Evolutionary conservation across 2,113 vertebrate genomes (phyloP), one percentile per base, ranked within the genome.

Genomic region (Aphyosemion australe): DNA sequence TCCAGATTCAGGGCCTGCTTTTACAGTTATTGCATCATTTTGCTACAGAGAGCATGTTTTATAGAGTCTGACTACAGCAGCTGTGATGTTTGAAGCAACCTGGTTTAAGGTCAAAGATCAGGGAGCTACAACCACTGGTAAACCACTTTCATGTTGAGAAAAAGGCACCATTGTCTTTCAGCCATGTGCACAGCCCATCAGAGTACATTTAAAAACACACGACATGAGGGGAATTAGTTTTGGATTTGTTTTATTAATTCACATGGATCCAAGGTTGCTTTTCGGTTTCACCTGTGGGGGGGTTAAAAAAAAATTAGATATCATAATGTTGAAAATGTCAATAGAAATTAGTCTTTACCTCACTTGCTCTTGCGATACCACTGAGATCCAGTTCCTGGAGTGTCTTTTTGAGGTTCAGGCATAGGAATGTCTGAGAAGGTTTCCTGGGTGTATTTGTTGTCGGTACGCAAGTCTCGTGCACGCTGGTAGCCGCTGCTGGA

Each of bases 401-500:
- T 6, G 26, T 43, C 1, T 12, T 0, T 0, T 6, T 16, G 49
- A 0, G 8, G 12, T 18, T 11, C 32, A 49, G 31, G 18, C 15
- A 49, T 3, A 57, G 43, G 8, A 49, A 57, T 26, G 14, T 21
- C 13, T 1, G 0, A 8, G 11, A 26, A 51, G 31, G 14, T 11
- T 15, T 68, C n/a, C 0, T 26, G 5, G 2, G 34, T 15, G 65
- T 32, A 32, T 31, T 58, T 68, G 0, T 19, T 31, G 12, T 31
- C 18, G 9, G 34, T 0, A 4, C 14, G 13, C 11, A 2, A 12
- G 34, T 42, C 19, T 18, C 19, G 47, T 14, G 4, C 19, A 3
- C 2, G 5, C 34, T 58, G 46, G 20, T 50, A 50, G 0, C 54
- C 48, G 9, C 43, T 46, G 26, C 6, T 32, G 0, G 13, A 37